phyloP scores from a whole-genome alignment of 53 echinoderm and acorn worm species.

The Henricia sp. region DNA sequence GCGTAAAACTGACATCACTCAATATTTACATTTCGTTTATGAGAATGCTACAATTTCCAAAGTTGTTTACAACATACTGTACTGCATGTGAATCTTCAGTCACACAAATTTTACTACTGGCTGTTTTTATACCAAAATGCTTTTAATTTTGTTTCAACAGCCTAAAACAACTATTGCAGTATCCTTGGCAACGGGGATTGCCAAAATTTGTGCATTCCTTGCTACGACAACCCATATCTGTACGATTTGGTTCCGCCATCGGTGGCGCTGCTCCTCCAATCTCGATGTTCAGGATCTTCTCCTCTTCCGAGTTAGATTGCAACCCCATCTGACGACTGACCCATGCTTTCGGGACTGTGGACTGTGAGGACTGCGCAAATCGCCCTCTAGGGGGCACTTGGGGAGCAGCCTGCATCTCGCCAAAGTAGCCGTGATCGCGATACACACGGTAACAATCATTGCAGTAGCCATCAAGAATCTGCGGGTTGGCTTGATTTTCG shows the following conservation, averaged over 20 bases:
- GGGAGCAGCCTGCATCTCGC: background rate
- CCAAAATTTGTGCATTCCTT: slow-evolving; percentile 63
- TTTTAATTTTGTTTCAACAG: slow-evolving; percentile 14
- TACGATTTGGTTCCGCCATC: slow-evolving; percentile 36
- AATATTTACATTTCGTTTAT: background rate
- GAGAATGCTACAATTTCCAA: background rate
- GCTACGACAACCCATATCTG: slow-evolving; percentile 36
- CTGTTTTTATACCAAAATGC: background rate
- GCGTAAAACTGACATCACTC: no score
- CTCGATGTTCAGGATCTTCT: slow-evolving; percentile 21
- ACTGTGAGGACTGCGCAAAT: slow-evolving; percentile 26
- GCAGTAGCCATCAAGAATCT: slow-evolving; percentile 78
- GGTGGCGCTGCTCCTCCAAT: background rate
- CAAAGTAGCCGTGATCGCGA: background rate
- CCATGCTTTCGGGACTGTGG: slow-evolving; percentile 18
- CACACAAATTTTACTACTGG: background rate
- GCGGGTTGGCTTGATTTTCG: slow-evolving; percentile 64
- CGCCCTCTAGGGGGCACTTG: slow-evolving; percentile 15
- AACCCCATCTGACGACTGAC: background rate
- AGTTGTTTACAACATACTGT: no score
- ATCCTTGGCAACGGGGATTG: slow-evolving; percentile 74
- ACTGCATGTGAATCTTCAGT: no score
- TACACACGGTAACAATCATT: slow-evolving; percentile 73
- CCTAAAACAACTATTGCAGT: slow-evolving; percentile 76
- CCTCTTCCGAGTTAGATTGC: background rate